Base-by-base conservation (phyloP, 2,888 invertebrate species). In the Melipona bicolor region DNA sequence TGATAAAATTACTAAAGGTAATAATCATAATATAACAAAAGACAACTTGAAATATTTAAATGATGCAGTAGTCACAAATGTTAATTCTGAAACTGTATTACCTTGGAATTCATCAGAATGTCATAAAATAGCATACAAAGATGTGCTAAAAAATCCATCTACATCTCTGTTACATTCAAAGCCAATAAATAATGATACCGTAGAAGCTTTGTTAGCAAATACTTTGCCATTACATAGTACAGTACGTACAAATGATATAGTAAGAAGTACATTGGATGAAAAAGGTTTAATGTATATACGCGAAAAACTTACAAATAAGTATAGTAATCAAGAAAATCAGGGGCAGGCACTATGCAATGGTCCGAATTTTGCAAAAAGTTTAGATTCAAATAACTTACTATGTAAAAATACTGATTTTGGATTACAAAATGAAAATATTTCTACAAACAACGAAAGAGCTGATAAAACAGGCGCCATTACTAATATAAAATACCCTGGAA, bases 211-310 rank as follows among this genome's bases (percentile, higher is more conserved):
- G 84, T 83, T 94, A 27, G 89, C 91, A 27, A 92, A 93, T 65
- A 92, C 92, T 64, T 83, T 94, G 54, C 81, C 92, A 62, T 92
- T 93, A 24, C 92, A 93, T 11, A 93, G 92, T 84, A 89, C 91
- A 5, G 79, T 92, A 27, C 88, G 92, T 68, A 74, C 90, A 3
- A 86, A 85, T 61, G 92, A 94, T 67, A 93, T 94, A 50, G 89
- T 94, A 68, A 92, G 93, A 21, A 94, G 94, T 71, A 94, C 93
- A 36, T 81, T 94, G 36, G 92, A 93, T 77, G 83, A 90, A 77
- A 84, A 92, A 50, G 91, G 85, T 73, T 80, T 94, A 56, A 90
- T 83, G 36, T 93, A 86, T 69, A 94, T 94, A 71, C 91, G 92
- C 19, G 92, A 94, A 68, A 91, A 94, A 84, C 90, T 94, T 9